Base-by-base conservation (phyloP, 2,888 invertebrate genomes). In the Tinea trinotella region DNA sequence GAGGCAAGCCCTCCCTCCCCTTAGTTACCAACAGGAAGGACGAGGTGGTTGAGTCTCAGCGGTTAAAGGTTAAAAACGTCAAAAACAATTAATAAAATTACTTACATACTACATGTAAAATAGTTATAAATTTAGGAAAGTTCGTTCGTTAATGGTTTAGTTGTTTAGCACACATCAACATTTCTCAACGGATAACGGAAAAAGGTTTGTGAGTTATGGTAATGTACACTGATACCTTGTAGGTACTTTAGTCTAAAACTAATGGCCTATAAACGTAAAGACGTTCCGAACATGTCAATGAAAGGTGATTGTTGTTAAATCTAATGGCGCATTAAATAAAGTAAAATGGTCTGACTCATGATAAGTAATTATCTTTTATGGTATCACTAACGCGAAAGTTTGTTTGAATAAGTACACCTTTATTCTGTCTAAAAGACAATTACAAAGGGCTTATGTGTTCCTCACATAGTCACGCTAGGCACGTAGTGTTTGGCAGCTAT, bases 271-370 rank as follows among this genome's bases (percentile, higher is more conserved):
- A 74, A 73, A 78, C 77, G 75, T 83, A 81, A 81, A 81, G 68
- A 75, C 75, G 76, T 75, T 75, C 70, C 71, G 70, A 73, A 66
- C 67, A 65, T 68, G 70, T 76, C 78, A 79, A 76, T 77, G 73
- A 80, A 75, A 79, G 70, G 71, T 71, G 72, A 81, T 82, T 79
- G 79, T 82, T 78, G 79, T 84, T 82, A 83, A 83, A 82, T 77
- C 80, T 83, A 72, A 82, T 76, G 74, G 65, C 58, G 59, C 74
- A 75, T 81, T 73, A 83, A 82, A 79, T 77, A 77, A 76, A 78
- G 69, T 66, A 62, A 67, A 66, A 75, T 66, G 65, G 67, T 62
- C 64, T 64, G 69, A 71, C 64, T 73, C 71, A 71, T 60, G 66
- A 66, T 76, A 73, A n/a, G n/a, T n/a, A n/a, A 77, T 76, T 46